Evolutionary conservation across 2,888 invertebrate species (phyloP).

Genomic region (Cheilosia grossa): DNA sequence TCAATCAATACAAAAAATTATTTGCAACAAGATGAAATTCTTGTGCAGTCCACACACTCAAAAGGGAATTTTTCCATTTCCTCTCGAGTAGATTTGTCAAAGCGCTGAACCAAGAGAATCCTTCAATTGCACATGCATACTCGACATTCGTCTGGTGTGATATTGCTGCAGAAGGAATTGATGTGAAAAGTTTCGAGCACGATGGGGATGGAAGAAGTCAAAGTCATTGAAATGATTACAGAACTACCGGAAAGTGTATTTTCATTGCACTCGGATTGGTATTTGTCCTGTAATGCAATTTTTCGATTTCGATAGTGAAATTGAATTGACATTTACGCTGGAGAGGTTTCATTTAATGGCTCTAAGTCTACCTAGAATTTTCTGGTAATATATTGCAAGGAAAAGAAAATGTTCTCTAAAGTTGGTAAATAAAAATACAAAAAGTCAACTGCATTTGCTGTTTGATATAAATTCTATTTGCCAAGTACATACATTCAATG

Average conservation of each 20-base stretch:
- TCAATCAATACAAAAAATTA: not conserved
- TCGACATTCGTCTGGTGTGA: constrained; percentile 44
- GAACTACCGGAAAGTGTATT: constrained; percentile 57
- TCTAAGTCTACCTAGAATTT: not conserved
- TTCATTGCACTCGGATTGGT: constrained; percentile 72
- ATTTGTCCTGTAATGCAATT: constrained; percentile 72
- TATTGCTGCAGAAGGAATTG: constrained; percentile 32
- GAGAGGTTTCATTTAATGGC: constrained; percentile 5
- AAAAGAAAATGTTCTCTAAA: too few species aligned
- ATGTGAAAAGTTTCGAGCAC: constrained; percentile 45
- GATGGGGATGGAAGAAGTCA: constrained; percentile 3
- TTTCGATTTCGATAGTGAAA: constrained; percentile 62
- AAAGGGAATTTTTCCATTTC: constrained; percentile 52
- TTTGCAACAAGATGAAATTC: constrained; percentile 5
- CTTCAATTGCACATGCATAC: constrained; percentile 63
- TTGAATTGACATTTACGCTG: constrained; percentile 62
- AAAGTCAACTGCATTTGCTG: too few species aligned
- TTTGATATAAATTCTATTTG: too few species aligned
- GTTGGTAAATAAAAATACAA: too few species aligned
- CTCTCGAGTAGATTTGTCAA: constrained; percentile 35
- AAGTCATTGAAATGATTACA: constrained; percentile 58
- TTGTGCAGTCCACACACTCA: constrained; percentile 30
- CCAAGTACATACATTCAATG: too few species aligned
- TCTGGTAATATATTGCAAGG: too few species aligned
- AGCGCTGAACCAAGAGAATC: constrained; percentile 36